These are phyloP conservation scores for Adelosebastes latens DNA, from an alignment of 2,797 vertebrate species.

Conservation along the genomic window DNA sequence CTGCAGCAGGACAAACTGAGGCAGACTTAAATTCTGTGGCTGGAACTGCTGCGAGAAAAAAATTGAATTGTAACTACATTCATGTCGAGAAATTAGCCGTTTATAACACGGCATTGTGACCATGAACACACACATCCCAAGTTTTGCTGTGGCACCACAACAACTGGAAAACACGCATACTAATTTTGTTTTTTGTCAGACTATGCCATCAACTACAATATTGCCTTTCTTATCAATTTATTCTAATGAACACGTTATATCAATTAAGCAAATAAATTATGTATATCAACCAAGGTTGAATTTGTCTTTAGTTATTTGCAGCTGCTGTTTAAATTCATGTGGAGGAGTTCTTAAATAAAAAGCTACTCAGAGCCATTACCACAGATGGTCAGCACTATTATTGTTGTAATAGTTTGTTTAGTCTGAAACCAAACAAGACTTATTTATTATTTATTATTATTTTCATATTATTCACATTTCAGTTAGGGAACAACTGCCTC, in stretches of 20 bases:
- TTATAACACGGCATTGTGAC: neutral
- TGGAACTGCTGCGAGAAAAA: conserved; percentile 90
- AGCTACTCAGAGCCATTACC: neutral
- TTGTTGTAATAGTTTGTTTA: neutral
- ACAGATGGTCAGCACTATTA: neutral
- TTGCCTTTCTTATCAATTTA: neutral
- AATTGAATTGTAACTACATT: neutral
- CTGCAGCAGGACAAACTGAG: conserved; percentile 98
- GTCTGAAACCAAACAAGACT: neutral
- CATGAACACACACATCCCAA: neutral
- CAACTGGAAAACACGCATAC: neutral
- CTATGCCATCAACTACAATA: neutral
- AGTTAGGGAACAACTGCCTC: neutral
- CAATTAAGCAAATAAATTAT: neutral
- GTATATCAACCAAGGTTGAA: neutral
- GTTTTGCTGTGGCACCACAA: neutral
- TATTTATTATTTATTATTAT: neutral
- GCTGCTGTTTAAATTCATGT: neutral
- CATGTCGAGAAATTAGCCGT: neutral
- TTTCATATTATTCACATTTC: neutral
- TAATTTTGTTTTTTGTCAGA: neutral
- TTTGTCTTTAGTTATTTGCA: neutral
- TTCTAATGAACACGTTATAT: neutral
- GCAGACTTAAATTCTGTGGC: conserved; percentile 96
- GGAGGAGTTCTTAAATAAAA: neutral